Percentiles rank a stretch among this genome's conserved stretches.
These are phyloP conservation scores for Tetrao urogallus DNA, from an alignment of 2,113 vertebrate genomes.

Conservation along the genomic window DNA sequence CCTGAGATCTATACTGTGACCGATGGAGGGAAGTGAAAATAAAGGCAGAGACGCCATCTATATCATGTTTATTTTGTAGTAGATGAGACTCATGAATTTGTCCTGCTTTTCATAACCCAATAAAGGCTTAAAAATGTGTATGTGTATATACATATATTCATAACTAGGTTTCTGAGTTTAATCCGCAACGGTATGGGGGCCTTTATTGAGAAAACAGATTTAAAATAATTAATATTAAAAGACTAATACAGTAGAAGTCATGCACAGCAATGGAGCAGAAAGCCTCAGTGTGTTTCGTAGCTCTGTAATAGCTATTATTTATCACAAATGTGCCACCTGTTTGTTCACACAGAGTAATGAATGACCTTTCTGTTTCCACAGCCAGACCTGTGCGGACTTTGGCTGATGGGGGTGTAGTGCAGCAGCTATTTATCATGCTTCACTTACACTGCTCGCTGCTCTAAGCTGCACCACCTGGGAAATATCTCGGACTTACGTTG, in stretches of 20 bases:
- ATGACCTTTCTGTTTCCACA: constrained; percentile 83
- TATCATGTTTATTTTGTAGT: background rate
- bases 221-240: constrained; percentile 58
- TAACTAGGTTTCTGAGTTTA: background rate
- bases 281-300: constrained; percentile 73
- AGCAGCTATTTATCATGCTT: constrained; percentile 80
- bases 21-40: constrained; percentile 1
- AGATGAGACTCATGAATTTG: background rate
- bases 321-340: constrained; percentile 79
- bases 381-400: constrained; percentile 68
- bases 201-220: constrained; percentile 27
- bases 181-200: background rate
- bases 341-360: constrained; percentile 81
- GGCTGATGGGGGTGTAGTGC: constrained; percentile 54
- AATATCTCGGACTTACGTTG: constrained; percentile 5
- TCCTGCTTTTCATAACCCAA: background rate
- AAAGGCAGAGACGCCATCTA: background rate
- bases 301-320: constrained; percentile 82
- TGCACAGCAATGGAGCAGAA: constrained; percentile 62
- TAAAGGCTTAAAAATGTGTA: background rate
- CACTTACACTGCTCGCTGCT: constrained; percentile 75
- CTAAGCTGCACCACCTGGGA: constrained; percentile 54
- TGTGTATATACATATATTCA: background rate
- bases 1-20: background rate
- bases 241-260: constrained; percentile 32